Percentiles rank a stretch among this genome's conserved stretches.
These are phyloP conservation scores for Metopia argyrocephala DNA, from an alignment of 2,888 invertebrate genomes.

Conservation along the genomic window DNA sequence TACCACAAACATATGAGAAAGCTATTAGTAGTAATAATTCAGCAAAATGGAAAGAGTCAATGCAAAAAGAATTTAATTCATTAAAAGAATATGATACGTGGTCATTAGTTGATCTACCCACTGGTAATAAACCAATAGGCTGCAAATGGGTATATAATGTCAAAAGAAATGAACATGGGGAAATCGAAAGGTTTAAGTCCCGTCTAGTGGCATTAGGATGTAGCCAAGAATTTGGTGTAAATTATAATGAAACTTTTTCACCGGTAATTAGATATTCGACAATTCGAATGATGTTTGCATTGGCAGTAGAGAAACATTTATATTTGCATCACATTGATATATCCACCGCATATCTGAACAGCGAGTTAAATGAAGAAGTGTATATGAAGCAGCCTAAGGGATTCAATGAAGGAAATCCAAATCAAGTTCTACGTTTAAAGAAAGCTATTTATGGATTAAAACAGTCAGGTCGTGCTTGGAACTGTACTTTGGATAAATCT, in stretches of 20 bases:
- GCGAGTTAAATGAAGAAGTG: conserved; percentile 13
- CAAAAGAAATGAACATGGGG: conserved; percentile 1
- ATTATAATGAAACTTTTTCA: too few species aligned
- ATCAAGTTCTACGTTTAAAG: not conserved
- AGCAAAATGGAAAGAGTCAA: conserved; percentile 27
- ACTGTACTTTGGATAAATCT: not conserved
- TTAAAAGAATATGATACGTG: conserved; percentile 8
- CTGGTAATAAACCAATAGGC: conserved; percentile 14
- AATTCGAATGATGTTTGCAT: not conserved
- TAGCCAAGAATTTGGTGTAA: not conserved
- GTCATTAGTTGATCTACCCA: conserved; percentile 13
- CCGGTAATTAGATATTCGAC: conserved; percentile 57
- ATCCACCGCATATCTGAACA: too few species aligned
- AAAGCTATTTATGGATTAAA: not conserved
- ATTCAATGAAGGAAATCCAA: not conserved
- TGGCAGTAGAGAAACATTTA: not conserved
- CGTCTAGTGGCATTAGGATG: conserved; percentile 15
- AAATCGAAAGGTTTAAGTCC: too few species aligned
- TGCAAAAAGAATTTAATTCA: conserved; percentile 28
- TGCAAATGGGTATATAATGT: conserved; percentile 59
- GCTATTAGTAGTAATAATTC: too few species aligned
- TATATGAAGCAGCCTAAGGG: not conserved
- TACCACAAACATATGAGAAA: too few species aligned
- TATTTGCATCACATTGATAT: not conserved
- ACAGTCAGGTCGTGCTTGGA: not conserved